Evolutionary conservation across 2,113 vertebrate genomes (phyloP).

Genomic region (Pelodiscus sinensis): DNA sequence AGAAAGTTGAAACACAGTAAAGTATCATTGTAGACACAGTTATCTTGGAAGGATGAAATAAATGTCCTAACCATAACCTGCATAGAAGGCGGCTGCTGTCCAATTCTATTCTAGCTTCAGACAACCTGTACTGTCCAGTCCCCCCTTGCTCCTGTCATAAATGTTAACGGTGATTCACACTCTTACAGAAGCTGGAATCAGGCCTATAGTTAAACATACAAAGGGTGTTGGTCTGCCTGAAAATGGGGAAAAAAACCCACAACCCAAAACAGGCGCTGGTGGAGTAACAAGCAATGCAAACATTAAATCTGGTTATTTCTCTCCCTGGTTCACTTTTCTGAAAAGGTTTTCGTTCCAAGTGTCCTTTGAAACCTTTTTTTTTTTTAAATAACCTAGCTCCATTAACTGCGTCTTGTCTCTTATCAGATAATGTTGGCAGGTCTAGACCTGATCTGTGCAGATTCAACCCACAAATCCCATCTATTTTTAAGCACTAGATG

Average conservation of each 20-base stretch:
- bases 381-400: not conserved
- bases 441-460: not conserved
- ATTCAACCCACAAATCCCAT: not conserved
- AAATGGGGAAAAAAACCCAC: not conserved
- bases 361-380: constrained; percentile 19
- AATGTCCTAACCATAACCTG: not conserved
- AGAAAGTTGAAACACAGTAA: no score
- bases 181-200: not conserved
- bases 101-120: not conserved
- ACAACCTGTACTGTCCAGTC: not conserved
- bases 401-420: not conserved
- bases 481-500: not conserved
- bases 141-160: not conserved
- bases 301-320: not conserved
- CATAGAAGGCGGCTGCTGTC: not conserved
- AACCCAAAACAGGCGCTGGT: not conserved
- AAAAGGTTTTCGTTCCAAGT: constrained; percentile 33
- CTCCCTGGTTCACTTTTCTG: not conserved
- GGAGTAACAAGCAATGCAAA: not conserved
- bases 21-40: not conserved
- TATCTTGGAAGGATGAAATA: not conserved
- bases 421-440: not conserved
- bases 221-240: not conserved
- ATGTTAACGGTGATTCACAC: not conserved
- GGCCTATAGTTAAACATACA: not conserved